Evolutionary conservation across 2,113 vertebrate species (phyloP).

Genomic region (Copsychus sechellarum): DNA sequence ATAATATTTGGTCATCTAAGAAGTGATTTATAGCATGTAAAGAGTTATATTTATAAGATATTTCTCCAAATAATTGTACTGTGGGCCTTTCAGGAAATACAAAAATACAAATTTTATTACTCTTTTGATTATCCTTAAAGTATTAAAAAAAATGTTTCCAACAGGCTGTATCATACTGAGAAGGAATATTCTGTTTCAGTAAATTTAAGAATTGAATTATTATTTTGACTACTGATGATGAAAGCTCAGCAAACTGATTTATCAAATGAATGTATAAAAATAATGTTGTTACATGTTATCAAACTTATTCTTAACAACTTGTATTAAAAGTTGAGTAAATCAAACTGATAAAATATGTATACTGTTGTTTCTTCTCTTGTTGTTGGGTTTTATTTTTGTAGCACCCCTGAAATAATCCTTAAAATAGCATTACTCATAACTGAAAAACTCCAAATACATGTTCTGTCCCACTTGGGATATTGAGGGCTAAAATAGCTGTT

Average conservation of each 20-base stretch:
- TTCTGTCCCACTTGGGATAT: conserved; percentile 4
- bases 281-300: neutral
- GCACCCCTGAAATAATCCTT: neutral
- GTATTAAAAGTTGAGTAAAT: neutral
- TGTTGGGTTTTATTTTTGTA: neutral
- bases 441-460: neutral
- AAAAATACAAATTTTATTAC: neutral
- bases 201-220: neutral
- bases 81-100: neutral
- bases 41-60: neutral
- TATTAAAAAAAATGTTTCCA: neutral
- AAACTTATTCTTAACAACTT: neutral
- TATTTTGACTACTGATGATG: neutral
- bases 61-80: neutral
- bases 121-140: neutral
- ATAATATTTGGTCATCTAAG: neutral
- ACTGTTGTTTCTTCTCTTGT: neutral
- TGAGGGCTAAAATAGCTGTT: conserved; percentile 24
- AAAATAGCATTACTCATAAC: neutral
- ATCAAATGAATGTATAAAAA: neutral
- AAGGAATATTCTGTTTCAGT: neutral
- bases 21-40: neutral
- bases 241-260: neutral
- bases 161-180: neutral
- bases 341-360: neutral